These are phyloP conservation scores for Lymantria dispar DNA, from an alignment of 2,888 invertebrate species.

Conservation along the genomic window DNA sequence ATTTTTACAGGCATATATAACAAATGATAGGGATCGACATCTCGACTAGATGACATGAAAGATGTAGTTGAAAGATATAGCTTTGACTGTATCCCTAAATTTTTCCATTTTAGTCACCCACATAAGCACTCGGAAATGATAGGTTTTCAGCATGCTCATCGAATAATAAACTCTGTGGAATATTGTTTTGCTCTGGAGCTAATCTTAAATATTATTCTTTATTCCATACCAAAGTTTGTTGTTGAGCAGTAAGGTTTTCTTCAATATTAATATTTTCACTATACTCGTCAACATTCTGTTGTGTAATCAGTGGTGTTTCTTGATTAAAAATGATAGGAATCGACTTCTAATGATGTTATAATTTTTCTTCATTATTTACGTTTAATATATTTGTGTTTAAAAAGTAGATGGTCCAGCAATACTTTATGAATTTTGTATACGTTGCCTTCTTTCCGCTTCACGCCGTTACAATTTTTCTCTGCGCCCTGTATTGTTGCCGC, in stretches of 20 bases:
- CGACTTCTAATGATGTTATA: no score
- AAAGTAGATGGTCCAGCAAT: no score
- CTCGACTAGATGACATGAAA: neutral
- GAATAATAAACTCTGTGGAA: conserved; percentile 3
- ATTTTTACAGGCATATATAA: neutral
- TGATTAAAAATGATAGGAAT: no score
- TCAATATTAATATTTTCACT: conserved; percentile 29
- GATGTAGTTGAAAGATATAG: neutral
- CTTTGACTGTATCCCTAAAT: conserved; percentile 29
- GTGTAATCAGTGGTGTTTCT: no score
- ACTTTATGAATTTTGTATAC: no score
- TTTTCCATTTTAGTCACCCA: conserved; percentile 40
- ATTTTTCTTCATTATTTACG: no score
- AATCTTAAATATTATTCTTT: neutral
- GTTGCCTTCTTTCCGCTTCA: no score
- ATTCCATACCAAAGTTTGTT: neutral
- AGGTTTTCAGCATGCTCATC: conserved; percentile 51
- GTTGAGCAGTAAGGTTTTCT: conserved; percentile 22
- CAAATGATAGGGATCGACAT: neutral
- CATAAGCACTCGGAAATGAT: conserved; percentile 45
- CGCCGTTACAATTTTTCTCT: no score
- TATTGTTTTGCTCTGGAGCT: conserved; percentile 7
- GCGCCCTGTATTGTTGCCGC: no score
- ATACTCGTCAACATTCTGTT: no score
- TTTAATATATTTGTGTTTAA: no score